Base-by-base conservation (phyloP, 1,140 invertebrate species). In the Drosophila novamexicana region DNA sequence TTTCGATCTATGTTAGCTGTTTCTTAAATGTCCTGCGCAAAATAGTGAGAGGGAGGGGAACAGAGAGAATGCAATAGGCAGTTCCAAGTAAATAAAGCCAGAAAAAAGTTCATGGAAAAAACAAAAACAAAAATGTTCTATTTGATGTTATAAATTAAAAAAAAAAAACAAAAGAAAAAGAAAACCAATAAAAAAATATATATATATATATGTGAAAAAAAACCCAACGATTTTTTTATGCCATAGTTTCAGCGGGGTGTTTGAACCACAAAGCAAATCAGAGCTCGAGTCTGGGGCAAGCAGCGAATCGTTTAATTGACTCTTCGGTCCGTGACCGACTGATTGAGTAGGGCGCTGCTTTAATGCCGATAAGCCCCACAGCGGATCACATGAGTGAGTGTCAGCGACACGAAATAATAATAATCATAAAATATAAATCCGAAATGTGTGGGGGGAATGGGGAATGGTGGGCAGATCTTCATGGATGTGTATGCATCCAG, bases 1-100 rank as follows among this genome's bases (percentile, higher is more conserved):
- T 86, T 86, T 86, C 83, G 83, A 86, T 58, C 66, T 64, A 58
- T 88, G 72, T 86, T 79, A 86, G 83, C 76, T 82, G 82, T 86
- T 86, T 86, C 83, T 86, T 86, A 64, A 70, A 69, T 42, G 65
- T 34, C 61, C 37, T 36, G 53, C 44, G 59, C 49, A 61, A 79
- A 39, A 44, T 32, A 54, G 42, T 42, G 50, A 42, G 5, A 54
- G n/a, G 18, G 32, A 37, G 45, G 56, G 40, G 16, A 10, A 53
- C 7, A 59, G 22, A 36, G 34, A 75, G 37, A 54, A 16, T 59
- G 79, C 69, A 44, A 67, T 61, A 77, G 37, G 44, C 45, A 66
- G 73, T 77, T 61, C 22, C 47, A 54, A 68, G 12, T 42, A 74
- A 68, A 49, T 40, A 57, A 58, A 52, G 16, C 8, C 70, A 70